Base-by-base conservation (phyloP, 2,797 vertebrate genomes). In the Lutjanus campechanus region DNA sequence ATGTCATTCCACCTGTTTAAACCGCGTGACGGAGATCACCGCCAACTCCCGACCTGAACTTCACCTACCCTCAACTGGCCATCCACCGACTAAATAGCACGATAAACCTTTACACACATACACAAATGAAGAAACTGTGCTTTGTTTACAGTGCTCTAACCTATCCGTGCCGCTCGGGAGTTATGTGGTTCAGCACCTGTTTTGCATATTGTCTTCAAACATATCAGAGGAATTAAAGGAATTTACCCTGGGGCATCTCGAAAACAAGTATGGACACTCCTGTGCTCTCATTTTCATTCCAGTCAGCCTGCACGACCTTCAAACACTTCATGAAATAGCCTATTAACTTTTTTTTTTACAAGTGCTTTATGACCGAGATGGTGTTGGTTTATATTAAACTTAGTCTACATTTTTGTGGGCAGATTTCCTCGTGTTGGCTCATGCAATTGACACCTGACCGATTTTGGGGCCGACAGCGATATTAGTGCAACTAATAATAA, bases 171-270 rank as follows among this genome's bases (percentile, higher is more conserved):
- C 29, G 5, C 29, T 20, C 46, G 16, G 25, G 36, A 64, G 19
- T 51, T 22, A 15, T 13, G 0, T 40, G 11, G 36, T 36, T 17
- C 19, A 50, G 22, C 50, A 19, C 6, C 50, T 51, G 19, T 69
- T 90, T 90, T 89, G 77, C 81, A 82, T 85, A 17, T 19, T 69
- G 22, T 55, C 50, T 29, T 78, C 47, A 75, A 71, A 79, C n/a
- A 61, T 69, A 73, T 78, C 40, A 56, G 44, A 72, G 65, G 51
- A 7, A 79, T 77, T 29, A 5, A 15, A 73, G 78, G 84, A 93
- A 92, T 92, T 85, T 68, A 82, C 87, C 77, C 53, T 0, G 10
- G 10, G 78, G 86, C 56, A 1, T 81, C 41, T 22, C 16, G 36
- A 66, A 55, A 78, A 61, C 86, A 81, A 67, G 80, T 68, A 75